Evolutionary conservation across 2,888 invertebrate species (phyloP), one percentile per base, ranked within the genome.

Genomic region (Ceratothoa steindachneri): DNA sequence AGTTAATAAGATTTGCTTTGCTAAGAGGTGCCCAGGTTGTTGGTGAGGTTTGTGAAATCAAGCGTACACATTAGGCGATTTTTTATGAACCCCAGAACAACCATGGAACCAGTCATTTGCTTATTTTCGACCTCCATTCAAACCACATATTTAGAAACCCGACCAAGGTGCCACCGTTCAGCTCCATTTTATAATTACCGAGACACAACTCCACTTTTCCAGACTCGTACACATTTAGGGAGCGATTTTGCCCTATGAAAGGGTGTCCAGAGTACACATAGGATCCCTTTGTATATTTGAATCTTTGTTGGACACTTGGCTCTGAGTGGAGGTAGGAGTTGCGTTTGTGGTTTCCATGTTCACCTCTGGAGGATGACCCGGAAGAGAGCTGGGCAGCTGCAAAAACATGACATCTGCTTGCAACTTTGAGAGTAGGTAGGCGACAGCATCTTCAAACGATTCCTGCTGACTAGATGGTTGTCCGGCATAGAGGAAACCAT

Each of bases 361-460:
- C n/a, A 75, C 51, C 19, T 72, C 72, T 29, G 75, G 75, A 27
- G 75, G 75, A 30, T 72, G 75, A 66, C 75, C 72, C 31, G 75
- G 75, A 19, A 75, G 67, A 24, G 69, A 75, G 28, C 72, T 75
- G n/a, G 75, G 75, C n/a, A 75, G 69, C 75, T 75, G 24, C n/a
- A 76, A 67, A 28, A 76, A 76, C 70, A 76, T 73, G 41, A 76
- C 28, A 19, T 76, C 72, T 30, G 68, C 66, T 60, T 76, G 72
- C 19, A 67, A 66, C 27, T 70, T 68, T 29, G 75, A 41, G 28
- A 76, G 22, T n/a, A 76, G 72, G n/a, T 76, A 70, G 22, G 73
- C 60, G 2, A 73, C 73, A 41, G 73, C 30, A n/a, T 60, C 41
- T 64, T 76, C 75, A 15, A 69, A 71, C n/a, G 64, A 7, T 30